Evolutionary conservation across 30 jellyfish, hydroid and myxozoan genomes (phyloP).

Genomic region (Aurelia sp.): DNA sequence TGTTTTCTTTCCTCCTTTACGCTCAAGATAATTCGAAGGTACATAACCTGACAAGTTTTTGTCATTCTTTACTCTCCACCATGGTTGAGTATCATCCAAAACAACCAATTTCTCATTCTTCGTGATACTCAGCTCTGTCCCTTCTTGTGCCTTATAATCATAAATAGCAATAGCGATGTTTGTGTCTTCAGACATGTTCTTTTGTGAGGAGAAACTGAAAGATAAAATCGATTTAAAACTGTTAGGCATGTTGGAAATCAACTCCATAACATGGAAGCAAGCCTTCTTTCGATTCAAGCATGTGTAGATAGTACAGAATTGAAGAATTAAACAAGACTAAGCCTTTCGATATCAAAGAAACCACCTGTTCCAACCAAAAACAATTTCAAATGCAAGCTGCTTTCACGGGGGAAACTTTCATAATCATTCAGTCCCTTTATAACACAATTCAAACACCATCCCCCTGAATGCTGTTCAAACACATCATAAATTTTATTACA

Average conservation of each 20-base stretch:
- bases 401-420: constrained; percentile 6
- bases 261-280: too few relatives aligned
- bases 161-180: constrained; percentile 91
- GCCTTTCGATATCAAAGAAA: background rate
- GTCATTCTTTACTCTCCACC: constrained; percentile 98
- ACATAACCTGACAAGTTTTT: constrained; percentile 82
- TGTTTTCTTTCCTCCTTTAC: constrained; percentile 83
- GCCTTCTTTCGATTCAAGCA: too few relatives aligned
- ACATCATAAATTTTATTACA: too few relatives aligned
- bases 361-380: constrained; percentile 4
- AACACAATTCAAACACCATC: too few relatives aligned
- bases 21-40: constrained; percentile 93
- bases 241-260: constrained; percentile 36
- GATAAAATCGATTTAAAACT: constrained; percentile 25
- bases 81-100: constrained; percentile 91
- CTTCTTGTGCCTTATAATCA: constrained; percentile 94
- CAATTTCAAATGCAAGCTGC: background rate
- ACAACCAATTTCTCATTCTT: constrained; percentile 84
- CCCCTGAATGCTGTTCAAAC: too few relatives aligned
- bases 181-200: constrained; percentile 82
- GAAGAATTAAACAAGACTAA: too few relatives aligned
- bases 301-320: too few relatives aligned
- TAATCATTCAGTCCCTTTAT: too few relatives aligned
- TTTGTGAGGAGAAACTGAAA: constrained; percentile 17
- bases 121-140: constrained; percentile 83